Conservation (phyloP, 1,140 invertebrate species). For the Drosophila sp. region DNA sequence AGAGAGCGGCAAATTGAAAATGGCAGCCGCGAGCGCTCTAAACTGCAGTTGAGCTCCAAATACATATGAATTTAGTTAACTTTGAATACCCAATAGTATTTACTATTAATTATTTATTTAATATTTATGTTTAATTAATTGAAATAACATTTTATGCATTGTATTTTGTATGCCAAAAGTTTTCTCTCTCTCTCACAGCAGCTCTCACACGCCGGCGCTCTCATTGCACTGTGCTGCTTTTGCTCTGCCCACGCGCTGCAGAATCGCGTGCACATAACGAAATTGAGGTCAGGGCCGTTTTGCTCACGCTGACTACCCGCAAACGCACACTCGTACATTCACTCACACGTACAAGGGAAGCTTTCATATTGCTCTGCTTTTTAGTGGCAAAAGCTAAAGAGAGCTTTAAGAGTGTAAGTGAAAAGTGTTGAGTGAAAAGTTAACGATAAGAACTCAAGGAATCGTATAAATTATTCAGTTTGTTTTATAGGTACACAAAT, state of each 20-base stretch:
- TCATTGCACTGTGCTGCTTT: constrained; percentile 29
- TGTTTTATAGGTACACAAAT: constrained; percentile 56
- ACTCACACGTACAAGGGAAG: constrained; percentile 26
- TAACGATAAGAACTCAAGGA: neutral
- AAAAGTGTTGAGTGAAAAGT: constrained; percentile 3
- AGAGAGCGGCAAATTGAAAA: constrained; percentile 38
- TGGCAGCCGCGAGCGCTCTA: constrained; percentile 4
- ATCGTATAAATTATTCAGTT: constrained; percentile 14
- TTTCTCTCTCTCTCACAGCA: neutral
- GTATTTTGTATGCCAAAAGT: too few relatives aligned
- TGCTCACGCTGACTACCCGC: constrained; percentile 66
- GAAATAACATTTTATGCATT: neutral
- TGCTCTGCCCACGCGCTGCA: constrained; percentile 74
- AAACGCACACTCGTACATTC: constrained; percentile 27
- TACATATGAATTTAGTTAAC: neutral
- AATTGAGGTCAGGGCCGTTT: constrained; percentile 84
- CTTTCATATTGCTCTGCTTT: constrained; percentile 45
- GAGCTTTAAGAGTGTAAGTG: constrained; percentile 48
- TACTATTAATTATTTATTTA: neutral
- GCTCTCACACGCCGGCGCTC: constrained; percentile 64
- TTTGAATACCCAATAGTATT: neutral
- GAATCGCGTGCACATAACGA: constrained; percentile 70
- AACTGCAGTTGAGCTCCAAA: neutral
- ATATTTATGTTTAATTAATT: neutral
- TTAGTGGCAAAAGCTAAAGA: constrained; percentile 34